A percentile compares a stretch with the other conserved stretches of the same genome.
Evolutionary conservation across 2,113 vertebrate genomes (phyloP).

Genomic region (Siniperca knerii): DNA sequence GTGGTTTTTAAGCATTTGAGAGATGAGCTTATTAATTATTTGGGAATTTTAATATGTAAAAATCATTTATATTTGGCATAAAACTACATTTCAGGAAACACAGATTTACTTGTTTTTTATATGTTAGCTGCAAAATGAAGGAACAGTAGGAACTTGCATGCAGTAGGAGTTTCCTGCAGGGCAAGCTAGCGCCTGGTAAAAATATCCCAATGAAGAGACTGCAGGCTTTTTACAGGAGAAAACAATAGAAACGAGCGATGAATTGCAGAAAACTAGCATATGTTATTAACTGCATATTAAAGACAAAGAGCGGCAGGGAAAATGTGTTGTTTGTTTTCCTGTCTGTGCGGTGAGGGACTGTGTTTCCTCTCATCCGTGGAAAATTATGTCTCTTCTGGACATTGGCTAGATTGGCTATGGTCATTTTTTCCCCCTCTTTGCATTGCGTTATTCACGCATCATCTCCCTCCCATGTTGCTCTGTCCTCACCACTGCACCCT

Average conservation of each 20-base stretch:
- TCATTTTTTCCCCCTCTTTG: slow-evolving; percentile 3
- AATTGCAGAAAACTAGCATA: not conserved
- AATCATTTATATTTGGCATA: not conserved
- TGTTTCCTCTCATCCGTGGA: slow-evolving; percentile 48
- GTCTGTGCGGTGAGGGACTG: not conserved
- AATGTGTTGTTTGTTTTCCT: slow-evolving; percentile 37
- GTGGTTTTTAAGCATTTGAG: too few relatives aligned
- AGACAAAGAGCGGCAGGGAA: not conserved
- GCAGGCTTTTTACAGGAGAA: slow-evolving; percentile 4
- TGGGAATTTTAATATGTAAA: not conserved
- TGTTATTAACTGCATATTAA: slow-evolving; percentile 24
- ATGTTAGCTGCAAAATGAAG: not conserved
- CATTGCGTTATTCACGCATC: slow-evolving; percentile 51
- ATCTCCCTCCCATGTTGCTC: slow-evolving; percentile 26
- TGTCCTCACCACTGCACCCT: slow-evolving; percentile 38
- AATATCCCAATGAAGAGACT: slow-evolving; percentile 23
- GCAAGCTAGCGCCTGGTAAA: slow-evolving; percentile 33
- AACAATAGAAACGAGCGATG: not conserved
- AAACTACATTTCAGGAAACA: not conserved
- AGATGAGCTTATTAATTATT: not conserved
- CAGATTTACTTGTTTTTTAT: not conserved
- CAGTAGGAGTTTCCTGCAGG: slow-evolving; percentile 28
- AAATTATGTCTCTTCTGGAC: slow-evolving; percentile 53
- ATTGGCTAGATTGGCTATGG: slow-evolving; percentile 27
- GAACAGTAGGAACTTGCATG: slow-evolving; percentile 9